Conservation (phyloP, 1,140 invertebrate genomes). For the Drosophila sucinea region DNA sequence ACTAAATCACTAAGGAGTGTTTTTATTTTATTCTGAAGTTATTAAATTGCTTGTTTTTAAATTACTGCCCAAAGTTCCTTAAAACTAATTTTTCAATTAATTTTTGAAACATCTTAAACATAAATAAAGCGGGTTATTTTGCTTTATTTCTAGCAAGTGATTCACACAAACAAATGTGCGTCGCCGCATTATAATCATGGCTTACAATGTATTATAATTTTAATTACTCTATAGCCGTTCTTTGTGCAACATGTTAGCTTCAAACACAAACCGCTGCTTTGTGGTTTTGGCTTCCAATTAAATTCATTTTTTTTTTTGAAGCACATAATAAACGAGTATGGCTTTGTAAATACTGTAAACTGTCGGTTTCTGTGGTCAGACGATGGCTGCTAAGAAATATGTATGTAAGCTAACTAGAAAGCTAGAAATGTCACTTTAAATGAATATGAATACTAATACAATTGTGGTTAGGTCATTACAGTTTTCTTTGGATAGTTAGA, state of each 20-base stretch:
- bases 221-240: constrained; percentile 27
- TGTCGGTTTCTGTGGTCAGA: constrained; percentile 11
- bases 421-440: background rate
- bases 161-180: background rate
- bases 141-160: no score
- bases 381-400: background rate
- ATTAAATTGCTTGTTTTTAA: no score
- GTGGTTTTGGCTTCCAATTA: constrained; percentile 66
- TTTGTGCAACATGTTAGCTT: constrained; percentile 31
- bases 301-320: constrained; percentile 52
- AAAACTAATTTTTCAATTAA: no score
- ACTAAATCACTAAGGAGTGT: no score
- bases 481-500: no score
- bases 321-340: constrained; percentile 48
- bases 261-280: constrained; percentile 38
- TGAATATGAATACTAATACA: background rate
- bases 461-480: no score
- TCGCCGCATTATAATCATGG: constrained; percentile 1
- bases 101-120: no score
- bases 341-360: constrained; percentile 4
- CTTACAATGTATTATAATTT: constrained; percentile 11
- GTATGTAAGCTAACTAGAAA: background rate
- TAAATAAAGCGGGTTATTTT: no score
- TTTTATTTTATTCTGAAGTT: no score
- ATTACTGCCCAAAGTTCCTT: no score